Evolutionary conservation across 2,113 vertebrate species (phyloP).

Genomic region (Strix uralensis): DNA sequence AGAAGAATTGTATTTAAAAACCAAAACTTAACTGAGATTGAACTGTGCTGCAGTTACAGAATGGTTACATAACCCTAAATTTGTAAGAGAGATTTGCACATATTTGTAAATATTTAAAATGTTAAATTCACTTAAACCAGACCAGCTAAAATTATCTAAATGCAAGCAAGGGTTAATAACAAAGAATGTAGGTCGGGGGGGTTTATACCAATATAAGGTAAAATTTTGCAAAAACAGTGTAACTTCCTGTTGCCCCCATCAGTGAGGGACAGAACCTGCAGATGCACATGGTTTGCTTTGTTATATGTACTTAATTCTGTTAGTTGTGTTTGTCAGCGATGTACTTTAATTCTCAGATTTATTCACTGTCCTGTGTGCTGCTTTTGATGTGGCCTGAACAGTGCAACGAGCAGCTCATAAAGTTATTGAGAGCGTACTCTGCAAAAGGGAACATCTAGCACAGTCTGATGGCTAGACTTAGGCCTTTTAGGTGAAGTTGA

Average conservation of each 20-base stretch:
- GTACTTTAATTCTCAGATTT: neutral
- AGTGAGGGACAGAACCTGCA: neutral
- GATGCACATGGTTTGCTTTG: neutral
- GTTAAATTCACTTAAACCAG: neutral
- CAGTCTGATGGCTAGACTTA: neutral
- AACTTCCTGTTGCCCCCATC: neutral
- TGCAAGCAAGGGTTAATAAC: neutral
- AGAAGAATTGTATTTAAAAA: neutral
- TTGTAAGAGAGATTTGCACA: neutral
- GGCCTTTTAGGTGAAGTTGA: neutral
- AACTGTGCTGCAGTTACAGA: neutral
- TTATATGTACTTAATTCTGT: neutral
- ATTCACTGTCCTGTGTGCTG: neutral
- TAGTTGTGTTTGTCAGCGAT: neutral
- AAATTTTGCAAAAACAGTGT: neutral
- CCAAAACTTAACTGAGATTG: neutral
- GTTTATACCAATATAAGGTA: neutral
- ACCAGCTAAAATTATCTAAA: neutral
- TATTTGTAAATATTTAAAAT: neutral
- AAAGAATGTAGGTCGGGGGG: neutral
- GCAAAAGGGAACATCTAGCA: neutral
- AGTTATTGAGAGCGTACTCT: neutral
- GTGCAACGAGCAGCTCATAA: neutral
- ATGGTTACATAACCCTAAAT: neutral
- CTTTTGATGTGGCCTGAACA: neutral